Evolutionary conservation across 2,113 vertebrate species (phyloP), one percentile per base, ranked within the genome.

Genomic region (Anolis sagrei): DNA sequence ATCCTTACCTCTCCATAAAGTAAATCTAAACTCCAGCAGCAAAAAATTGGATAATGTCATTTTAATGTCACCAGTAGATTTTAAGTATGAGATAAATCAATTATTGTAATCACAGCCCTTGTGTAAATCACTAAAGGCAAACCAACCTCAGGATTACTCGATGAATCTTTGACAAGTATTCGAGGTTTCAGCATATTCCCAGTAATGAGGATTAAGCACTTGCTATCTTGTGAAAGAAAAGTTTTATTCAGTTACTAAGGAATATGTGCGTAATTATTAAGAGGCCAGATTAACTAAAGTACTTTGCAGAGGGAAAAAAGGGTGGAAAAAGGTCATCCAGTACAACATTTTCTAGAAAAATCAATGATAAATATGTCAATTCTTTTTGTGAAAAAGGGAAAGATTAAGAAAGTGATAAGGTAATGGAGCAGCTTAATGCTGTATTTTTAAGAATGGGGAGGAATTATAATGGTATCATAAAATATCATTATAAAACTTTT

Each of bases 61-160:
- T 95, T 93, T 94, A 94, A 95, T 89, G 89, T 93, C 90, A 94
- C 93, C 93, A 91, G 90, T 92, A 94, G 90, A 89, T 81, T 94
- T 93, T 93, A 94, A 95, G 90, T 93, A 93, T 73, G 92, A 81
- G 93, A 95, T 95, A 94, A 96, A 96, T 95, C 95, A 95, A 95
- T 95, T 96, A 95, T 87, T 94, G 88, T 93, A 94, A 95, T 94
- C 89, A 74, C 85, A 95, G 90, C 89, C 84, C 82, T 91, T 86
- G 77, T 34, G 77, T 96, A 94, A 95, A 95, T 95, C 93, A 95
- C 86, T 72, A 88, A 93, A 91, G 3, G 89, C 93, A 94, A 95
- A 92, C 92, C 91, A 93, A 90, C 85, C 94, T 94, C 93, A 86
- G 94, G 93, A 95, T 95, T 95, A 92, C 91, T 92, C 94, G 95